Evolutionary conservation across 2,888 invertebrate genomes (phyloP).

Genomic region (Ectemnius lituratus): DNA sequence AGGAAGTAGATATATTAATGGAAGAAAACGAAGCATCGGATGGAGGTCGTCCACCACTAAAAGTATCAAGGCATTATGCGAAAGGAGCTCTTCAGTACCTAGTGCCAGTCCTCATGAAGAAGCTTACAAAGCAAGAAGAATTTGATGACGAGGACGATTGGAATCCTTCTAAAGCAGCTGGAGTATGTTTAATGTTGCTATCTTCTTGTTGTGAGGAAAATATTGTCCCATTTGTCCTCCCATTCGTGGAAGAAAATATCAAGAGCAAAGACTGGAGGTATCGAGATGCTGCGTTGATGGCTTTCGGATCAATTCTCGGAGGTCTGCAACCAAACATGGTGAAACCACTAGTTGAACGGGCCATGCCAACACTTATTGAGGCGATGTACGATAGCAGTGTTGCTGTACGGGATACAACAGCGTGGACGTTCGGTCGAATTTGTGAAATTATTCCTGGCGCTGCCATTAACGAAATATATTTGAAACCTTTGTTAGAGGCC

Average conservation of each 20-base stretch:
- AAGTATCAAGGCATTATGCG: conserved; percentile 98
- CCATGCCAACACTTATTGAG: conserved; percentile 96
- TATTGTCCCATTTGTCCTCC: conserved; percentile 96
- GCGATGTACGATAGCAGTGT: conserved; percentile 97
- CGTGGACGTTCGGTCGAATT: conserved; percentile 98
- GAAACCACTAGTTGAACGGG: conserved; percentile 96
- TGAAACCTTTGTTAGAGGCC: conserved; percentile 89
- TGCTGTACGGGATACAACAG: conserved; percentile 96
- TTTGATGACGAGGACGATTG: conserved; percentile 99
- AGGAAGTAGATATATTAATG: conserved; percentile 97
- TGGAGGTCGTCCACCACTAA: conserved; percentile 93
- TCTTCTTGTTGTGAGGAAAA: conserved; percentile 98
- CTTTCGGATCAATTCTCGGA: conserved; percentile 96
- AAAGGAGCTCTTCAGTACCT: conserved; percentile 97
- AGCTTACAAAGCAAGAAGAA: conserved; percentile 97
- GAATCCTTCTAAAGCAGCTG: conserved; percentile 99
- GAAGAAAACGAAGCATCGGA: conserved; percentile 97
- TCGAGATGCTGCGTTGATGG: conserved; percentile 98
- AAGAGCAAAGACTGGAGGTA: conserved; percentile 94
- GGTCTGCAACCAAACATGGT: conserved; percentile 93
- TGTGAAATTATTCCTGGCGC: conserved; percentile 98
- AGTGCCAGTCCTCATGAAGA: conserved; percentile 95
- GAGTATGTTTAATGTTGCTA: conserved; percentile 98
- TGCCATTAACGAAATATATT: conserved; percentile 91
- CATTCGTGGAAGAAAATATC: conserved; percentile 97